These are phyloP conservation scores for Pyrochroa serraticornis DNA, from an alignment of 2,888 invertebrate species.

Conservation along the genomic window DNA sequence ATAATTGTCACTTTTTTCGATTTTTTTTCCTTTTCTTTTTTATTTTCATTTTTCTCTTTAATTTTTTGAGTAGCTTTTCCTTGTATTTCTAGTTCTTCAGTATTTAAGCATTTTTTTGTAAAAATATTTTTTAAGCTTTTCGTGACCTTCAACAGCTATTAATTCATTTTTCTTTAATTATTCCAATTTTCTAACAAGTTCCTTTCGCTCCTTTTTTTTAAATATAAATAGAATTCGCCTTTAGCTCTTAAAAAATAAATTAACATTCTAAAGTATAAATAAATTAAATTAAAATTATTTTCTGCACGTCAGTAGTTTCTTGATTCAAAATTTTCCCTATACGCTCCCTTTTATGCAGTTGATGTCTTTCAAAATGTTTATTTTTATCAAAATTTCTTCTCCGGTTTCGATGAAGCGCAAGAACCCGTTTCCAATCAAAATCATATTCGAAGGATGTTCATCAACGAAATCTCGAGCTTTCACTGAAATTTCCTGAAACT, in stretches of 20 bases:
- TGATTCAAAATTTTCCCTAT: no score
- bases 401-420: constrained; percentile 45
- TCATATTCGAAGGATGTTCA: constrained; percentile 60
- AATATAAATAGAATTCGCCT: no score
- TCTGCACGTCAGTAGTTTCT: no score
- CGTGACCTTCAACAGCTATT: constrained; percentile 69
- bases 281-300: no score
- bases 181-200: no score
- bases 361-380: no score
- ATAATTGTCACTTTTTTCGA: constrained; percentile 65
- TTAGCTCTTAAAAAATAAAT: no score
- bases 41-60: constrained; percentile 65
- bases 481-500: constrained; percentile 50
- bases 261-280: no score
- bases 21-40: constrained; percentile 62
- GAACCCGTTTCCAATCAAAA: constrained; percentile 65
- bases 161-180: no score
- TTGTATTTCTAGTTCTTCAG: constrained; percentile 65
- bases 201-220: no score
- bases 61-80: constrained; percentile 67
- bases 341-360: no score
- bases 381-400: no score
- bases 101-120: constrained; percentile 67
- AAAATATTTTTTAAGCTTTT: constrained; percentile 68
- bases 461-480: constrained; percentile 57